Evolutionary conservation across 2,113 vertebrate genomes (phyloP).

Genomic region (Macroglossus sobrinus): DNA sequence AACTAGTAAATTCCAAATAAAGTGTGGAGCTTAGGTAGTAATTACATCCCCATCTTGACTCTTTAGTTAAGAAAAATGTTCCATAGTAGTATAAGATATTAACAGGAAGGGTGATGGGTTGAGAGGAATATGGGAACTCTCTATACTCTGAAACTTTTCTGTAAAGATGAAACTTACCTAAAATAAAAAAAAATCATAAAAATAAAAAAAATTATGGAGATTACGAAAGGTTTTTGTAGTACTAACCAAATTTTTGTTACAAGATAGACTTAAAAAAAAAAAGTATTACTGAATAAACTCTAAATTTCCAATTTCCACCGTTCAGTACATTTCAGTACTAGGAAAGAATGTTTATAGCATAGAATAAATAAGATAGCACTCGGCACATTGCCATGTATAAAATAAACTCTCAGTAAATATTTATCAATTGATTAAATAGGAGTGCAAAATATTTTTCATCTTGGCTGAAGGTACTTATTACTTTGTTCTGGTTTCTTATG

Average conservation of each 20-base stretch:
- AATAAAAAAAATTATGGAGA: background rate
- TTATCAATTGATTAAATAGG: background rate
- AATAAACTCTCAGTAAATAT: background rate
- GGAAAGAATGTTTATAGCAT: background rate
- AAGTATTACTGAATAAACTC: background rate
- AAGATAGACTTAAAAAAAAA: too few relatives aligned
- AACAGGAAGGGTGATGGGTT: background rate
- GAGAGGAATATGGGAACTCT: background rate
- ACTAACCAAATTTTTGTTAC: background rate
- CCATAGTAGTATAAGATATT: background rate
- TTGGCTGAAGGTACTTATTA: background rate
- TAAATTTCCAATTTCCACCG: background rate
- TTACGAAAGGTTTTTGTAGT: background rate
- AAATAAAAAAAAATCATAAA: background rate
- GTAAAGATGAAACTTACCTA: background rate
- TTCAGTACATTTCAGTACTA: background rate
- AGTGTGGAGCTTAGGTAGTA: background rate
- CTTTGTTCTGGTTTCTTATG: background rate
- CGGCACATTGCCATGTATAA: background rate
- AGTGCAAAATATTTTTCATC: slow-evolving; percentile 16
- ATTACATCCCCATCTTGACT: background rate
- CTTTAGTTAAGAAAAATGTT: background rate
- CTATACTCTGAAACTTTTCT: background rate
- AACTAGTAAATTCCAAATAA: background rate
- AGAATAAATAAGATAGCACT: background rate